Conservation (phyloP, 2,113 vertebrate genomes). For the Climacteris rufus region DNA sequence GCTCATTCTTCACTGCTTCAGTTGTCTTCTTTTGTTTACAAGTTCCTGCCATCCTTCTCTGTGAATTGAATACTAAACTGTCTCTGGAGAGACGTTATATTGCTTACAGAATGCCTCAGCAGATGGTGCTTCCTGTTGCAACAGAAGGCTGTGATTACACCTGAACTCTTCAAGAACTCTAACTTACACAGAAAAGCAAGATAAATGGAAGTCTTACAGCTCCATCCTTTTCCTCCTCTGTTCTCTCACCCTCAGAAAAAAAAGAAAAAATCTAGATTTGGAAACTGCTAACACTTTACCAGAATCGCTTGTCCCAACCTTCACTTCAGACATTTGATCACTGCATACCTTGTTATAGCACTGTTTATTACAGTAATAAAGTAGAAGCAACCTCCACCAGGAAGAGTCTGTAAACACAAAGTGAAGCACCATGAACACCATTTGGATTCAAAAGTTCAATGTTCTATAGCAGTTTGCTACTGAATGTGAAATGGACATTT, state of each 20-base stretch:
- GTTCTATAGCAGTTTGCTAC: not conserved
- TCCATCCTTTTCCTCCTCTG: not conserved
- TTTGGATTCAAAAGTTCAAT: constrained; percentile 32
- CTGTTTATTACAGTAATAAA: not conserved
- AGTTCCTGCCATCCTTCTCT: constrained; percentile 77
- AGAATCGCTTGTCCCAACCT: not conserved
- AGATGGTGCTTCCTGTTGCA: constrained; percentile 81
- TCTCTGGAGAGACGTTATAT: constrained; percentile 80
- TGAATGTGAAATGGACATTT: not conserved
- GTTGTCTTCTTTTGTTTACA: constrained; percentile 83
- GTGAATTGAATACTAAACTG: constrained; percentile 83
- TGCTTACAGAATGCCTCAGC: constrained; percentile 79
- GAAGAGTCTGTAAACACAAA: constrained; percentile 47
- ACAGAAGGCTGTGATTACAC: constrained; percentile 83
- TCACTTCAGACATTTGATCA: not conserved
- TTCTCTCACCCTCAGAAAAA: not conserved
- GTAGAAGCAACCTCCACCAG: not conserved
- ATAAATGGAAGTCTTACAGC: constrained; percentile 71
- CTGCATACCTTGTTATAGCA: not conserved
- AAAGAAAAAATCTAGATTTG: not conserved
- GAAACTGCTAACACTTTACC: not conserved
- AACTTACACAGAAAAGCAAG: constrained; percentile 70
- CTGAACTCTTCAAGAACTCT: constrained; percentile 81
- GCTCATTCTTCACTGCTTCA: constrained; percentile 73
- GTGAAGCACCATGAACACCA: constrained; percentile 20